Base-by-base conservation (phyloP, 2,113 vertebrate species). In the Manacus vitellinus region DNA sequence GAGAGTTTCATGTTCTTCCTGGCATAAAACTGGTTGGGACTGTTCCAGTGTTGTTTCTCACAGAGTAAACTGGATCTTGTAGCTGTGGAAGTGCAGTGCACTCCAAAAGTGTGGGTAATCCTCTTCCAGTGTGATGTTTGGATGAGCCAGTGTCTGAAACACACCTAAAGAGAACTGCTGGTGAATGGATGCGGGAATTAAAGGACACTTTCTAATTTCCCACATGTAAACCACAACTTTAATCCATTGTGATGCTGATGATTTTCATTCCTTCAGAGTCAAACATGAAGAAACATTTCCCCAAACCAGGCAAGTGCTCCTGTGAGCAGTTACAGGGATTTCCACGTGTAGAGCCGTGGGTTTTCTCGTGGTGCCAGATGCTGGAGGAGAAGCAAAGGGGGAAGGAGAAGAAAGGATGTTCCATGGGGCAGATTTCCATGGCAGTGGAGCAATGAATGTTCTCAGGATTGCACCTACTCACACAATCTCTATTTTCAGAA, bases 211-310 rank as follows among this genome's bases (percentile, higher is more conserved):
- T 77, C 35, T 16, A 6, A 2, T 63, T 76, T 75, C 90, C 24
- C 41, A 39, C 33, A 20, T 47, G 30, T 37, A 92, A 92, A n/a
- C 15, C 23, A 24, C 33, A 3, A 6, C 27, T 65, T 71, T 21
- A n/a, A 24, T 70, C 30, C 22, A 12, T 30, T 54, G 41, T 19
- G 33, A 23, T 51, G 23, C 44, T 5, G 30, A 74, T 47, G n/a
- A 15, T 73, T 74, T 85, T 95, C 23, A 77, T 67, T 88, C 96
- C 78, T 93, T 95, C 58, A 58, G 58, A 67, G 72, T 67, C 61
- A 56, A 35, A n/a, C 39, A 67, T 31, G 24, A 27, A 77, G 66
- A 54, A 12, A 27, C 7, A 31, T 71, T 74, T 78, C 39, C 59
- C 65, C 18, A n/a, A 37, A 7, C 10, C 44, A 85, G 47, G 73